Percentiles rank a stretch among this genome's conserved stretches.
These are phyloP conservation scores for Lithophane socia DNA, from an alignment of 2,888 invertebrate species.

Conservation along the genomic window DNA sequence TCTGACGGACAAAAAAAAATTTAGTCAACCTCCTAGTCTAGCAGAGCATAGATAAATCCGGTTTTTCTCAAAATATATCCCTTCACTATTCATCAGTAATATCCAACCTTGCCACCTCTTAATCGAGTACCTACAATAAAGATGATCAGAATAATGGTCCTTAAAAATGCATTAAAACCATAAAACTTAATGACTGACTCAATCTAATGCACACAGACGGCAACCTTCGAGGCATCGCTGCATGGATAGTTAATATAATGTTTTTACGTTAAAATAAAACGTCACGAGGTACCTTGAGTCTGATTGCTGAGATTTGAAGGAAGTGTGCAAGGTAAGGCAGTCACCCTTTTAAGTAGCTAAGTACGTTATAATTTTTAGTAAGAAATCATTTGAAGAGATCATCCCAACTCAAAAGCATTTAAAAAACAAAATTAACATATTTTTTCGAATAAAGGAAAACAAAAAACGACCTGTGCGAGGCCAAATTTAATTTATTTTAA, in stretches of 20 bases:
- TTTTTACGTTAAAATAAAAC: slow-evolving; percentile 40
- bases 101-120: slow-evolving; percentile 16
- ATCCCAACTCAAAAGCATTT: too few relatives aligned
- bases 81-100: not conserved
- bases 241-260: slow-evolving; percentile 6
- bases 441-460: too few relatives aligned
- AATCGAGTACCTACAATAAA: slow-evolving; percentile 30
- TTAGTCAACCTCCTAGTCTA: too few relatives aligned
- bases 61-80: too few relatives aligned
- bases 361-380: too few relatives aligned
- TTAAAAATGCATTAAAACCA: slow-evolving; percentile 34
- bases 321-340: slow-evolving; percentile 38
- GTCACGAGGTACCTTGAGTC: slow-evolving; percentile 40
- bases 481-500: too few relatives aligned
- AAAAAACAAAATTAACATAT: too few relatives aligned
- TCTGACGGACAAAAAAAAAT: too few relatives aligned
- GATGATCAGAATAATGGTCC: slow-evolving; percentile 3
- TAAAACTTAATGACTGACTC: slow-evolving; percentile 18
- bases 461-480: too few relatives aligned
- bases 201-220: slow-evolving; percentile 3
- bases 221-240: slow-evolving; percentile 30
- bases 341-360: slow-evolving; percentile 20
- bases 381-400: not conserved
- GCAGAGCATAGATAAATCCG: too few relatives aligned
- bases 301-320: slow-evolving; percentile 41